A percentile compares a stretch with the other conserved stretches of the same genome.
phyloP scores from a whole-genome alignment of 2,888 invertebrate species.

The Drosophila stalkeri region DNA sequence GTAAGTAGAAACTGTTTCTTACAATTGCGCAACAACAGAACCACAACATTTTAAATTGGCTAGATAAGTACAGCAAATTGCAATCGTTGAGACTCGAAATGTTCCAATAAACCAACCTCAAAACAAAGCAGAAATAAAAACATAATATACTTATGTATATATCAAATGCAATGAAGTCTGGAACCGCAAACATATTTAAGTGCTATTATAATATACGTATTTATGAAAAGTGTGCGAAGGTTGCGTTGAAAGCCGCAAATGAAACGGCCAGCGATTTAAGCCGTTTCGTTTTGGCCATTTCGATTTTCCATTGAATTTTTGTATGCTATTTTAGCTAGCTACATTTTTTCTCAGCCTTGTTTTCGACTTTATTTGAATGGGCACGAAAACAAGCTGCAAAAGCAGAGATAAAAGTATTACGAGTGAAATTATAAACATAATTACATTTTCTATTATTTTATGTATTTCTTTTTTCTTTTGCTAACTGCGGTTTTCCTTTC shows the following conservation, averaged over 20 bases:
- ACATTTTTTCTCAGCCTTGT: conserved; percentile 48
- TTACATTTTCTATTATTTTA: conserved; percentile 26
- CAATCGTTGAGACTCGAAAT: conserved; percentile 65
- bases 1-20: conserved; percentile 74
- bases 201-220: conserved; percentile 52
- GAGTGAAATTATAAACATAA: conserved; percentile 43
- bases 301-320: conserved; percentile 51
- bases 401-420: conserved; percentile 60
- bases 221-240: conserved; percentile 50
- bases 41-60: conserved; percentile 76
- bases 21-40: conserved; percentile 58
- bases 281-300: conserved; percentile 43
- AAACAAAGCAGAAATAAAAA: conserved; percentile 7
- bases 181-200: conserved; percentile 69
- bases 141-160: neutral
- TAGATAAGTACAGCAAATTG: conserved; percentile 68
- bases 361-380: conserved; percentile 44
- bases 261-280: conserved; percentile 49
- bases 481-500: conserved; percentile 37
- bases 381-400: conserved; percentile 55
- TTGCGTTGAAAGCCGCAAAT: conserved; percentile 56
- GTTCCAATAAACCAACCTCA: conserved; percentile 15
- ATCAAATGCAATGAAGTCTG: conserved; percentile 22
- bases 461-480: neutral
- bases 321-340: conserved; percentile 7